Evolutionary conservation across 2,888 invertebrate genomes (phyloP).

Genomic region (Tuta absoluta): DNA sequence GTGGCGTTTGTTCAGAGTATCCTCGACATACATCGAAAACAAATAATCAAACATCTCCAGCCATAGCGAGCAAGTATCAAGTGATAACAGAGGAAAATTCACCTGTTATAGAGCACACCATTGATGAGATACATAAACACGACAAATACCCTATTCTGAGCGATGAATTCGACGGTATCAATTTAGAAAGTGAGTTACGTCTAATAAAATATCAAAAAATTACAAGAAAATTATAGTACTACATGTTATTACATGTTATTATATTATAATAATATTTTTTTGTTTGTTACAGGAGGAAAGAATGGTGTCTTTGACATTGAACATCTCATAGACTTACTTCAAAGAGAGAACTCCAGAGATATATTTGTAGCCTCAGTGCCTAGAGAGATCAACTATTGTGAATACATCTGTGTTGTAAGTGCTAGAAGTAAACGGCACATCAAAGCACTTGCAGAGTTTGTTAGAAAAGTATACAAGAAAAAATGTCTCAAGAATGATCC

Average conservation of each 20-base stretch:
- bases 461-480: conserved; percentile 88
- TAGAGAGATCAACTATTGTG: conserved; percentile 87
- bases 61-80: conserved; percentile 83
- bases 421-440: conserved; percentile 88
- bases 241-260: no score
- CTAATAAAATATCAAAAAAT: not conserved
- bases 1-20: conserved; percentile 59
- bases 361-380: conserved; percentile 91
- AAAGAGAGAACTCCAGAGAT: conserved; percentile 88
- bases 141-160: conserved; percentile 60
- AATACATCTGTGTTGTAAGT: conserved; percentile 91
- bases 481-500: conserved; percentile 83
- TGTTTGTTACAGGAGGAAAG: conserved; percentile 85
- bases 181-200: conserved; percentile 79
- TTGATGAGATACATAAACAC: conserved; percentile 81
- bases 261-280: no score
- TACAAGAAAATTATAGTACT: no score
- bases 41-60: conserved; percentile 64
- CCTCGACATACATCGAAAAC: conserved; percentile 64
- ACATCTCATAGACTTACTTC: conserved; percentile 88
- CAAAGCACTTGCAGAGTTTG: conserved; percentile 86
- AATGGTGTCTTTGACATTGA: conserved; percentile 94
- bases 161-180: conserved; percentile 84
- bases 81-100: conserved; percentile 87
- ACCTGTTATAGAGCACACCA: conserved; percentile 86